These are phyloP conservation scores for Drosophila erecta DNA, from an alignment of 1,140 invertebrate species.

Conservation along the genomic window DNA sequence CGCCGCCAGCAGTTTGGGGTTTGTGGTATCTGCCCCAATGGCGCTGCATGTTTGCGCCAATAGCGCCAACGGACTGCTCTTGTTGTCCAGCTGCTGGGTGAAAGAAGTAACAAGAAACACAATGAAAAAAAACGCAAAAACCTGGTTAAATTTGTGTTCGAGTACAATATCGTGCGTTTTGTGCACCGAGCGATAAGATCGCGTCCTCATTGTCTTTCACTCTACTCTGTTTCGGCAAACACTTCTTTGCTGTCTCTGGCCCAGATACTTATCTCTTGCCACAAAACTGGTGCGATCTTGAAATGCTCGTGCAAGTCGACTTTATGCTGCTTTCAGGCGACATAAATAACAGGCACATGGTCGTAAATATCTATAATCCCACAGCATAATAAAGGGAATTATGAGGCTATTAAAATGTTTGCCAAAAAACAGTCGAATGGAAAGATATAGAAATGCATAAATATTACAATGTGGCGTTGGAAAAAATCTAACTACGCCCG, in stretches of 20 bases:
- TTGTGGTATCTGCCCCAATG: constrained; percentile 94
- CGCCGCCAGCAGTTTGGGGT: constrained; percentile 89
- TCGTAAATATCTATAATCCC: constrained; percentile 52
- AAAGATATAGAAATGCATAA: constrained; percentile 56
- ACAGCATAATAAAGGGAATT: constrained; percentile 51
- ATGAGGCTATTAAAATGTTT: constrained; percentile 62
- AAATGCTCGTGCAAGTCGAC: constrained; percentile 23
- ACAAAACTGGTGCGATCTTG: constrained; percentile 39
- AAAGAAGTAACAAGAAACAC: constrained; percentile 45
- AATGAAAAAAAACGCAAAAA: neutral
- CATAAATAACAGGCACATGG: constrained; percentile 55
- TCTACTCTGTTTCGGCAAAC: constrained; percentile 53
- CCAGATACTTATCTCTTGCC: constrained; percentile 45
- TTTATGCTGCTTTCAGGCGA: constrained; percentile 12
- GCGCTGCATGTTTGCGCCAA: constrained; percentile 97
- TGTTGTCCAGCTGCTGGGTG: constrained; percentile 95
- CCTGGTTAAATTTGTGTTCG: constrained; percentile 7
- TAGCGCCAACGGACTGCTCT: constrained; percentile 96
- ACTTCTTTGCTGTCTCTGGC: constrained; percentile 19
- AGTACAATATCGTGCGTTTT: constrained; percentile 51
- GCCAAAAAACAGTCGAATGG: constrained; percentile 23
- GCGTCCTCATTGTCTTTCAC: constrained; percentile 38
- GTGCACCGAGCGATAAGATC: constrained; percentile 39
- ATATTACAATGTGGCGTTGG: constrained; percentile 35
- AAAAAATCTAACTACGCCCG: constrained; percentile 6